Evolutionary conservation across 2,113 vertebrate species (phyloP).

Genomic region (Tachysurus vachellii): DNA sequence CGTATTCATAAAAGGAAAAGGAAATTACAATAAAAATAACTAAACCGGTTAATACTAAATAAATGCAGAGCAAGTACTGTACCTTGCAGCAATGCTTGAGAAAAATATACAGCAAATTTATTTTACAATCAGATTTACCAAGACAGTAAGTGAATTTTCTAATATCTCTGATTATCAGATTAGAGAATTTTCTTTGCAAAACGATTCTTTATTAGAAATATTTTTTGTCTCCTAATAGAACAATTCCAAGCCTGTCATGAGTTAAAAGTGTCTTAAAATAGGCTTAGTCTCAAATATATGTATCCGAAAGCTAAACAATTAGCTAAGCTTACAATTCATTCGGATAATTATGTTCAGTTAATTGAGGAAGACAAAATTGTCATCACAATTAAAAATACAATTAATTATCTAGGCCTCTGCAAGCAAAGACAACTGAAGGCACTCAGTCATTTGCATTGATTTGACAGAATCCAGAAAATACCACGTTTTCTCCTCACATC

Average conservation of each 20-base stretch:
- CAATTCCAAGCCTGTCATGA: background rate
- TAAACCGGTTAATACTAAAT: background rate
- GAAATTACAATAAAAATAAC: background rate
- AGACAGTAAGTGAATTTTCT: background rate
- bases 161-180: background rate
- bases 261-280: background rate
- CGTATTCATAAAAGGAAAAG: background rate
- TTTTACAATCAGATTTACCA: background rate
- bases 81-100: background rate
- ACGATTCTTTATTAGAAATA: background rate
- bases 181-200: background rate
- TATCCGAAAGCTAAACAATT: background rate
- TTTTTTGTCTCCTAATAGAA: background rate
- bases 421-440: background rate
- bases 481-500: background rate
- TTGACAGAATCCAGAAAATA: background rate
- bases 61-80: background rate
- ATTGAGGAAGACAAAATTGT: background rate
- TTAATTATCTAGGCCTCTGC: background rate
- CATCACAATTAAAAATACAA: background rate
- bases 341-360: background rate
- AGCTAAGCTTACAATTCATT: background rate
- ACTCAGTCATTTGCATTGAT: conserved; percentile 6
- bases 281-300: no score
- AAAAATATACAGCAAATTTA: no score